Evolutionary conservation across 2,113 vertebrate genomes (phyloP), one percentile per base, ranked within the genome.

Genomic region (Dipodomys merriami): DNA sequence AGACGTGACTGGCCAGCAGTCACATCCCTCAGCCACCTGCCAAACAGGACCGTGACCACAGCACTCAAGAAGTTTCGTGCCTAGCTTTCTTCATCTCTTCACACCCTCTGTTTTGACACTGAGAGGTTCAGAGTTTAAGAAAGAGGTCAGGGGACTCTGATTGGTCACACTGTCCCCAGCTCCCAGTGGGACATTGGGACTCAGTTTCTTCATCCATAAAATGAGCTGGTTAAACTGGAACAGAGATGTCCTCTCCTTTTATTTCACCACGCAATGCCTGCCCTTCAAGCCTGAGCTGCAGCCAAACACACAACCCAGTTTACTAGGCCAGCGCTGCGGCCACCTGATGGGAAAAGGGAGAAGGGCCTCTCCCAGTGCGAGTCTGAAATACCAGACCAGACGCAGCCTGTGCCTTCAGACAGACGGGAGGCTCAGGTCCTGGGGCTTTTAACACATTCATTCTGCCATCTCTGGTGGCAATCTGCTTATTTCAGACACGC

Each of bases 251-350:
- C 49, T 35, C 39, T 15, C 65, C 71, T 92, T 72, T 77, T 18
- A 67, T 88, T 79, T 85, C 76, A 57, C 62, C 88, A 76, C 12
- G 35, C 4, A 30, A 27, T n/a, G 71, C 13, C 35, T 46, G 78
- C 83, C 86, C 53, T 64, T 35, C 68, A 94, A 94, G 9, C n/a
- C 72, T 68, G 27, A 44, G 15, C 67, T 72, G 44, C 49, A 79
- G 65, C 33, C 53, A 82, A 90, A 84, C 57, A 69, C 27, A 73
- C 1, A 33, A 6, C 8, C 15, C 10, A 60, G 71, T 83, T 86
- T 72, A 78, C 80, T 60, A 68, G 86, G 89, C 86, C 80, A 68
- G 44, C 49, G 67, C 68, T 29, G 27, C 44, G 23, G 33, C 65
- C 84, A 3, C 60, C 1, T 27, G 46, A 64, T 9, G 57, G 64